phyloP scores from a whole-genome alignment of 2,797 vertebrate species.

The Siniperca undulata region DNA sequence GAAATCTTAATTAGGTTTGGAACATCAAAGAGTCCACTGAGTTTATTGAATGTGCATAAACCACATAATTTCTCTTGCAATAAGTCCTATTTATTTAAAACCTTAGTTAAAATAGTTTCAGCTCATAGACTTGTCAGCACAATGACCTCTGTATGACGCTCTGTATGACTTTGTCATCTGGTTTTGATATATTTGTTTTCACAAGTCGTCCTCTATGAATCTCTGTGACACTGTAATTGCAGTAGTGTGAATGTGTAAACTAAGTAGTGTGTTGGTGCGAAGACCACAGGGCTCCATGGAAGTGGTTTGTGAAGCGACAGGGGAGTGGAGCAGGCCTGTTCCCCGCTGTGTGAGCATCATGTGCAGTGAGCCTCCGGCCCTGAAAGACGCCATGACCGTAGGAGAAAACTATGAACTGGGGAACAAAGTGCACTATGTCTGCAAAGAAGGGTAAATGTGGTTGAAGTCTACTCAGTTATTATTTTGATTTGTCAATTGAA shows the following conservation, averaged over 20 bases:
- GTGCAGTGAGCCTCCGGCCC: slow-evolving; percentile 89
- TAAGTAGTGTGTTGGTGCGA: slow-evolving; percentile 64
- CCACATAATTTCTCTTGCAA: background rate
- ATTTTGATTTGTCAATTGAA: background rate
- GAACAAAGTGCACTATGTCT: slow-evolving; percentile 90
- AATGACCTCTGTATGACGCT: background rate
- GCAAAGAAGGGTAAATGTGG: slow-evolving; percentile 95
- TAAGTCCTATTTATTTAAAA: background rate
- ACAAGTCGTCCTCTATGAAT: background rate
- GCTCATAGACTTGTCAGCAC: background rate
- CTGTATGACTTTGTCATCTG: background rate
- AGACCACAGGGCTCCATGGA: slow-evolving; percentile 92
- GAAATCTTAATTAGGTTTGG: background rate
- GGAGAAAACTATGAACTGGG: slow-evolving; percentile 92
- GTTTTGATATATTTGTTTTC: background rate
- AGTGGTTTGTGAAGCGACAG: slow-evolving; percentile 90
- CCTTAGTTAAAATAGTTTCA: background rate
- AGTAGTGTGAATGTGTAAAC: slow-evolving; percentile 36
- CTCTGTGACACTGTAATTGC: background rate
- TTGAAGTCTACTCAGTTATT: slow-evolving; percentile 36
- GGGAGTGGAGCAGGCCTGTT: slow-evolving; percentile 89
- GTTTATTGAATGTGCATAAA: background rate
- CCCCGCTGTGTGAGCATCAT: slow-evolving; percentile 88
- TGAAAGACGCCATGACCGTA: slow-evolving; percentile 87
- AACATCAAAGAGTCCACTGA: background rate